Conservation (phyloP, 2,113 vertebrate species). For the Rhinoptilus africanus region DNA sequence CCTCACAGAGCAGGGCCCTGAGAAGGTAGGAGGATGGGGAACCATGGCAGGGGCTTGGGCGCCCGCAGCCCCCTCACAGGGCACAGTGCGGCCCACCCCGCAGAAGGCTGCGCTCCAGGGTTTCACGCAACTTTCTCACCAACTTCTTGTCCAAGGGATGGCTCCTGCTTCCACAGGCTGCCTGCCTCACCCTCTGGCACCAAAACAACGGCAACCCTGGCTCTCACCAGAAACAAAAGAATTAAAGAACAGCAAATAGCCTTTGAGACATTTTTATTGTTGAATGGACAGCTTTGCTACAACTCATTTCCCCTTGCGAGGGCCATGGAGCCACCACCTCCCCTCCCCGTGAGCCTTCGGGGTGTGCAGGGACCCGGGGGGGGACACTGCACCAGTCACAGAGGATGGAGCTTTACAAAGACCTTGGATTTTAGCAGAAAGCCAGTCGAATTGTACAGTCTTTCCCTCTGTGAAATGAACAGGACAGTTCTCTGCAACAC, state of each 20-base stretch:
- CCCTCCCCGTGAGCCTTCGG: fast-evolving
- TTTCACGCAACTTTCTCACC: neutral
- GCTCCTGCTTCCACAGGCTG: neutral
- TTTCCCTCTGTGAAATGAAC: neutral
- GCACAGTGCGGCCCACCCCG: too few relatives aligned
- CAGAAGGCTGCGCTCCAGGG: too few relatives aligned
- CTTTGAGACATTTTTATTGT: constrained; percentile 25
- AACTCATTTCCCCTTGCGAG: neutral
- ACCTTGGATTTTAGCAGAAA: fast-evolving
- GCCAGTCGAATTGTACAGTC: neutral
- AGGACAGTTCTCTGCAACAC: neutral
- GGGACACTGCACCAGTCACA: fast-evolving
- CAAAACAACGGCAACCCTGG: fast-evolving
- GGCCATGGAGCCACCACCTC: fast-evolving
- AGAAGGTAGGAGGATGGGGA: neutral
- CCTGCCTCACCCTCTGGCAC: neutral
- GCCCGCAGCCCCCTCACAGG: neutral
- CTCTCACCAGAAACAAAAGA: fast-evolving
- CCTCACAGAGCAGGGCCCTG: neutral
- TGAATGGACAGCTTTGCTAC: neutral
- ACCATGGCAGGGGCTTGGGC: neutral
- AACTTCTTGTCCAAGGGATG: too few relatives aligned
- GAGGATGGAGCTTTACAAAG: neutral
- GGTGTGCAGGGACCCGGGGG: fast-evolving
- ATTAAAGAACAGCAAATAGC: fast-evolving